phyloP scores from a whole-genome alignment of 2,113 vertebrate genomes.

The Syrrhaptes paradoxus region DNA sequence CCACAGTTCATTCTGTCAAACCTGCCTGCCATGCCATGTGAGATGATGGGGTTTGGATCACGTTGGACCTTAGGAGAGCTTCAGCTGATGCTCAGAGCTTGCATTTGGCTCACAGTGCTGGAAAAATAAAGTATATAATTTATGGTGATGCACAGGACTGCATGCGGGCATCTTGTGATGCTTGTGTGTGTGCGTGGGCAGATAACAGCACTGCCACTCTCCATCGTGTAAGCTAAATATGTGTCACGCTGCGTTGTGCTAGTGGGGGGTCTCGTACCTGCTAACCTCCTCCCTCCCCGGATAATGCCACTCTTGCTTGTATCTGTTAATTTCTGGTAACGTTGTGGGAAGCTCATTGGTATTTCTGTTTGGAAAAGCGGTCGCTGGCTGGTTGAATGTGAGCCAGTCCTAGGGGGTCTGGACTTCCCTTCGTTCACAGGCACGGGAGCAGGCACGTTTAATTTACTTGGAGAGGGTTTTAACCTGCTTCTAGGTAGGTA shows the following conservation, averaged over 20 bases:
- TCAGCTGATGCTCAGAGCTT: not conserved
- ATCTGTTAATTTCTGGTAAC: not conserved
- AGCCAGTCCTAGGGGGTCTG: not conserved
- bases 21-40: accelerated
- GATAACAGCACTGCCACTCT: not conserved
- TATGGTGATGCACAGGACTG: not conserved
- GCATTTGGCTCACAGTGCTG: not conserved
- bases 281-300: too few species aligned
- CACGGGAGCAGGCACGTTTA: not conserved
- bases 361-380: not conserved
- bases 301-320: not conserved
- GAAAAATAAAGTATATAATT: not conserved
- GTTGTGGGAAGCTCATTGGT: not conserved
- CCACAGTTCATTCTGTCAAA: not conserved
- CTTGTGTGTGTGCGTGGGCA: not conserved
- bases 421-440: not conserved
- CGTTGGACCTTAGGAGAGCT: not conserved
- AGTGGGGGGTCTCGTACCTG: not conserved
- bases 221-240: not conserved
- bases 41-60: not conserved
- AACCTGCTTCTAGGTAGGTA: not conserved
- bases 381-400: not conserved
- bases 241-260: not conserved
- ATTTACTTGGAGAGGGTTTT: not conserved
- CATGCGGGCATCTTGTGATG: not conserved